Conservation (phyloP, 23 tunicate species). For the Styela plicata region DNA sequence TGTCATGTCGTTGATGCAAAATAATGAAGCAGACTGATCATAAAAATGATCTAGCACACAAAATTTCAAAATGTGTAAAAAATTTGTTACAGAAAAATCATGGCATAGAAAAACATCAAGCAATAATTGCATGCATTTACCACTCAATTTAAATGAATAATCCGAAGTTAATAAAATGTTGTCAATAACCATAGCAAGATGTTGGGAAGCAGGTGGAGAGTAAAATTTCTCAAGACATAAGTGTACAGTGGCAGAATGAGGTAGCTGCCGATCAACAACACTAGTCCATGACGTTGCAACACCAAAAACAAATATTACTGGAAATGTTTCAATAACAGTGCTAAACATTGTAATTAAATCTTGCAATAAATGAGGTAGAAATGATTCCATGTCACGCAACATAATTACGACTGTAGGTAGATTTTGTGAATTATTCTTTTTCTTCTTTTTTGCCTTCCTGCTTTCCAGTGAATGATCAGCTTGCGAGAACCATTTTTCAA, state of each 20-base stretch:
- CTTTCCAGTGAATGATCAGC: constrained; percentile 7
- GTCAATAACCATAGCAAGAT: constrained; percentile 60
- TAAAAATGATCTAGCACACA: constrained; percentile 72
- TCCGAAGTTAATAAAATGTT: constrained; percentile 42
- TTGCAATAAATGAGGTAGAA: constrained; percentile 47
- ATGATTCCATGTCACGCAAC: constrained; percentile 65
- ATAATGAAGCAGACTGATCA: constrained; percentile 47
- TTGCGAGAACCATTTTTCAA: constrained; percentile 42
- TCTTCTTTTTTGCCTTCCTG: neutral
- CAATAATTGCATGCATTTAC: constrained; percentile 50
- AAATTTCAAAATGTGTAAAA: constrained; percentile 58
- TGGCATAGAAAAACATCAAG: constrained; percentile 77
- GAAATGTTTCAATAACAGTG: constrained; percentile 16
- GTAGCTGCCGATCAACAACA: constrained; percentile 49
- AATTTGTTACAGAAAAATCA: constrained; percentile 73
- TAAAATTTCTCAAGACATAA: constrained; percentile 41
- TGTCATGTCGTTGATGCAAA: constrained; percentile 31
- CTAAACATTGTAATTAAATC: constrained; percentile 73
- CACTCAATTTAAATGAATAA: constrained; percentile 68
- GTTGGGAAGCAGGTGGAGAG: constrained; percentile 63
- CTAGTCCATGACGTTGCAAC: constrained; percentile 75
- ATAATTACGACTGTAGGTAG: constrained; percentile 44
- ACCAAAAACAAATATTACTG: constrained; percentile 57
- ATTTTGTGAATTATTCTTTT: neutral
- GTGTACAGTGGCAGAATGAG: constrained; percentile 55